Base-by-base conservation (phyloP, 2,888 invertebrate species). In the Chrysotoxum bicinctum region DNA sequence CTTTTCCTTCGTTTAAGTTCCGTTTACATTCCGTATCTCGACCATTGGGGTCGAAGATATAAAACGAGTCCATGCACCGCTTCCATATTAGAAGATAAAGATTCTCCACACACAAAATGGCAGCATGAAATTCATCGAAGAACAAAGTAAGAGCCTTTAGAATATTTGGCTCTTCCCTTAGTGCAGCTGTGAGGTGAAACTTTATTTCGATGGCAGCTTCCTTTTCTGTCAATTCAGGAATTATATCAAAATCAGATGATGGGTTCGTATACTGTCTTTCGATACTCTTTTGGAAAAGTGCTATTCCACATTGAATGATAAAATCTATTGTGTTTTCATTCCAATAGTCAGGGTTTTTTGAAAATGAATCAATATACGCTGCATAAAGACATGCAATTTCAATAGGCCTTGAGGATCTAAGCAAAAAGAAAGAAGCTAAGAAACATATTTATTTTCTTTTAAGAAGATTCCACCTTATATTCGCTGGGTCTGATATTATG, bases 31-130 rank as follows among this genome's bases (percentile, higher is more conserved):
- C 12, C 30, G 89, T 87, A 32, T 88, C 87, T 5, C 92, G 88
- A 0, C 92, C 92, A 80, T 91, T 94, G 0, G 94, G 94, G 89
- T 95, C 95, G 88, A 95, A 95, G 87, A 95, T 93, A 82, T 94
- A 94, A 89, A 92, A 95, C 0, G 89, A 88, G 14, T 89, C 88
- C 82, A 93, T 93, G 60, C 93, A 92, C 60, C 92, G 93, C 87
- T 93, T 94, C 95, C 90, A 91, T 60, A 92, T 90, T 19, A 92
- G 52, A 16, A 92, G 74, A 48, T 87, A 90, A 8, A 90, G 78
- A 21, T 89, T 89, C 2, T 88, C 86, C 0, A 90, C 89, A 0
- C 87, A 87, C 16, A 92, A 87, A 3, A 91, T 88, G 56, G 89
- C 89, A 21, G 90, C 89, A 45, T 89, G 88, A 45, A 88, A 90